Conservation (phyloP, 1,140 invertebrate species). For the Ceratoteleas bidentatus region DNA sequence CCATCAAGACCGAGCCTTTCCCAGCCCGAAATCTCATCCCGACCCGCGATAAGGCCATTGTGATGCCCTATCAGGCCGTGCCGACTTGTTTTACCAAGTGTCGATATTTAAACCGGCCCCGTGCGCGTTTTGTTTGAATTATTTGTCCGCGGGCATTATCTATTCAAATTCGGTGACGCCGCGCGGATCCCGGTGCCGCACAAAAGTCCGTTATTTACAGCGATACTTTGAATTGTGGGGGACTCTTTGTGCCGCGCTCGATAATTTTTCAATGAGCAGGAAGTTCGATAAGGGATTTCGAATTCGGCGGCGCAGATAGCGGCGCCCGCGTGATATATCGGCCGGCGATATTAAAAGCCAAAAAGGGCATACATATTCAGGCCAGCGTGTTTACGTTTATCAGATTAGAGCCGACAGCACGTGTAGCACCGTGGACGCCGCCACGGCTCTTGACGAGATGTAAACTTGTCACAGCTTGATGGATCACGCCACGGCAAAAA, state of each 20-base stretch:
- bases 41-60: constrained; percentile 65
- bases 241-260: constrained; percentile 60
- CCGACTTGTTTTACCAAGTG: constrained; percentile 55
- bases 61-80: constrained; percentile 35
- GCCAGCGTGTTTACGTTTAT: constrained; percentile 74
- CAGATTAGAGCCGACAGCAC: constrained; percentile 70
- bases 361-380: constrained; percentile 78
- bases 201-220: constrained; percentile 62
- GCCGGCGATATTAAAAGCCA: constrained; percentile 75
- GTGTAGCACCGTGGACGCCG: constrained; percentile 62
- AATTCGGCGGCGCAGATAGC: constrained; percentile 67
- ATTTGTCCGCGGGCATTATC: constrained; percentile 54
- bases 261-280: constrained; percentile 71
- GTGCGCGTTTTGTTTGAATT: constrained; percentile 34
- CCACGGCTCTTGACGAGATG: constrained; percentile 75
- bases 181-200: constrained; percentile 15
- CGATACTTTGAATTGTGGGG: constrained; percentile 45
- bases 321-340: constrained; percentile 74
- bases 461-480: too few species aligned
- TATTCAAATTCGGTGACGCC: constrained; percentile 54
- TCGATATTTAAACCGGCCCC: constrained; percentile 39
- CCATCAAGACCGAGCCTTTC: neutral
- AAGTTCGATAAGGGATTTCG: constrained; percentile 69
- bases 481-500: constrained; percentile 67
- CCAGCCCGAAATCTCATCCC: constrained; percentile 66